Percentiles rank a stretch among this genome's conserved stretches.
These are phyloP conservation scores for Rissa tridactyla DNA, from an alignment of 2,113 vertebrate species.

Conservation along the genomic window DNA sequence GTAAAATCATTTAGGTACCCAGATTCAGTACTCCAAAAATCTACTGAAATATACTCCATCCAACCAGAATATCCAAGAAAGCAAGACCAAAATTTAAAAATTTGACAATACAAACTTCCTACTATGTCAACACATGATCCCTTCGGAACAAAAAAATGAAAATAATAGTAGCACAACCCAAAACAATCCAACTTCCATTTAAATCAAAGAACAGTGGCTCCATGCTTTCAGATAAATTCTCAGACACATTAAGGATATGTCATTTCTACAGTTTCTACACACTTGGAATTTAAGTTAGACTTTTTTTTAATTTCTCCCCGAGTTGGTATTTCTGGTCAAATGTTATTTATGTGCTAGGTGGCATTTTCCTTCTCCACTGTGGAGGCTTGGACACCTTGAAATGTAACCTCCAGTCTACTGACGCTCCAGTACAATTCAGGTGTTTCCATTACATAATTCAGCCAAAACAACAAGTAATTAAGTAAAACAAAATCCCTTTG, in stretches of 20 bases:
- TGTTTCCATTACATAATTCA: neutral
- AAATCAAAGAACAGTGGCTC: neutral
- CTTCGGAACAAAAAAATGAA: neutral
- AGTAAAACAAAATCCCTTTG: neutral
- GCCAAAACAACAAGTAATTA: neutral
- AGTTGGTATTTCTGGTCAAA: neutral
- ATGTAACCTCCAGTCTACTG: neutral
- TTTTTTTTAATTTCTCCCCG: neutral
- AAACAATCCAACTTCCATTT: neutral
- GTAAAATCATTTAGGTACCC: neutral
- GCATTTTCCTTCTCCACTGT: neutral
- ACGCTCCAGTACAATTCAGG: neutral
- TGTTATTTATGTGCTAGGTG: neutral
- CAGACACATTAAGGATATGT: neutral
- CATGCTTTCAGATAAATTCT: neutral
- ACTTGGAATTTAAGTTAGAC: neutral
- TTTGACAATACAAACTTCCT: neutral
- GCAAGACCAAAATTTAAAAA: neutral
- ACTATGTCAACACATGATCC: neutral
- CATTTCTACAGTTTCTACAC: neutral
- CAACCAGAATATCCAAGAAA: neutral
- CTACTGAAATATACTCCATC: neutral
- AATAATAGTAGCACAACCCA: neutral
- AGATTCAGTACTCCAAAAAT: neutral
- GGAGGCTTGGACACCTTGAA: neutral